These are phyloP conservation scores for Acrocephalus arundinaceus DNA, from an alignment of 2,113 vertebrate species.

Conservation along the genomic window DNA sequence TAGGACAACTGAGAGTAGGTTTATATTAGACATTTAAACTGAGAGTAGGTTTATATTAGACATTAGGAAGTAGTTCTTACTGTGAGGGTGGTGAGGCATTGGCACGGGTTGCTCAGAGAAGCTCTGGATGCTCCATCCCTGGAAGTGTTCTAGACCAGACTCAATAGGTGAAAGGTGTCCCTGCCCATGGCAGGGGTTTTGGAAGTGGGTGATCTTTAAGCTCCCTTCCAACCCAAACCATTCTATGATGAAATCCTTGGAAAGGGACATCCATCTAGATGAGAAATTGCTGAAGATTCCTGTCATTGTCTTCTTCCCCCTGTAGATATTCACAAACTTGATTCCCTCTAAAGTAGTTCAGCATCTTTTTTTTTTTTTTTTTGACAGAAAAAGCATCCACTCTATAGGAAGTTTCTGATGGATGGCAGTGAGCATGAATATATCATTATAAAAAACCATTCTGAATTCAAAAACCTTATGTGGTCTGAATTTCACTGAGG, in stretches of 20 bases:
- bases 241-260: background rate
- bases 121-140: background rate
- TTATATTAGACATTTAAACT: background rate
- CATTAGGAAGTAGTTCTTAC: background rate
- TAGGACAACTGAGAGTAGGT: background rate
- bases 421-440: conserved; percentile 3
- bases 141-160: background rate
- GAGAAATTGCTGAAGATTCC: background rate
- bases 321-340: background rate
- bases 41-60: background rate
- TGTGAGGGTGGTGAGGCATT: background rate
- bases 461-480: conserved; percentile 19
- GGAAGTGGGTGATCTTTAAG: background rate
- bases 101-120: background rate
- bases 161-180: background rate
- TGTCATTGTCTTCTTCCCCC: background rate
- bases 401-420: conserved; percentile 10
- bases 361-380: background rate
- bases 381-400: background rate
- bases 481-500: background rate
- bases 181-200: background rate
- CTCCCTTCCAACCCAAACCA: background rate
- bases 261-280: background rate
- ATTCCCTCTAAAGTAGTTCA: background rate
- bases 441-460: conserved; percentile 43